Base-by-base conservation (phyloP, 2,888 invertebrate species). In the Polyommatus icarus region DNA sequence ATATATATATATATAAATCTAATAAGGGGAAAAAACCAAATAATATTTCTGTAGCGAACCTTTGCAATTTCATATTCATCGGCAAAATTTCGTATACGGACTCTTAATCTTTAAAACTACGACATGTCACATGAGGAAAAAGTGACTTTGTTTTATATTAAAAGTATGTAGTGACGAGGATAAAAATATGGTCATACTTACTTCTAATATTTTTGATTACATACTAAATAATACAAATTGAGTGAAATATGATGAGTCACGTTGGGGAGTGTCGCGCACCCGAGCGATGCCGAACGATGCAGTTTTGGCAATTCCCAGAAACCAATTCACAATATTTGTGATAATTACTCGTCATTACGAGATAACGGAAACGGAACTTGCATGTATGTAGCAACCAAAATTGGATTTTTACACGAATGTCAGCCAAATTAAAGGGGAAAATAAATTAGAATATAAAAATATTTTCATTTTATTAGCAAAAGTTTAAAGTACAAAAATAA, bases 181-280 rank as follows among this genome's bases (percentile, higher is more conserved):
- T 36, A 36, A 6, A 7, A 36, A 1, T 6, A 36, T 7, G 6
- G 36, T 36, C n/a, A n/a, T n/a, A n/a, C n/a, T n/a, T 6, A 6
- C 36, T 36, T 36, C 7, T 36, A 36, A 36, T 36, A 50, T 50
- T 50, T 50, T 10, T 50, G 50, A 50, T 12, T 24, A 59, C 24
- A 24, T 24, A 24, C 20, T 12, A 24, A 24, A 24, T 20, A 10
- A 0, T 24, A 29, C 24, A 67, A 67, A 67, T 67, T 12, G 61
- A 67, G 61, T 29, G 24, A 67, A 67, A 67, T 59, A 8, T 67
- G 61, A 67, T 67, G 61, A 67, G 61, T 67, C 61, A 67, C 61
- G 3, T 29, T 67, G 24, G 61, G 61, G 29, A 67, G 61, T 67
- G 61, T 67, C 29, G 15, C 29, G 61, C 61, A 29, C 20, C 3